These are phyloP conservation scores for Stenotaenia linearis DNA, from an alignment of 2,888 invertebrate species.

Conservation along the genomic window DNA sequence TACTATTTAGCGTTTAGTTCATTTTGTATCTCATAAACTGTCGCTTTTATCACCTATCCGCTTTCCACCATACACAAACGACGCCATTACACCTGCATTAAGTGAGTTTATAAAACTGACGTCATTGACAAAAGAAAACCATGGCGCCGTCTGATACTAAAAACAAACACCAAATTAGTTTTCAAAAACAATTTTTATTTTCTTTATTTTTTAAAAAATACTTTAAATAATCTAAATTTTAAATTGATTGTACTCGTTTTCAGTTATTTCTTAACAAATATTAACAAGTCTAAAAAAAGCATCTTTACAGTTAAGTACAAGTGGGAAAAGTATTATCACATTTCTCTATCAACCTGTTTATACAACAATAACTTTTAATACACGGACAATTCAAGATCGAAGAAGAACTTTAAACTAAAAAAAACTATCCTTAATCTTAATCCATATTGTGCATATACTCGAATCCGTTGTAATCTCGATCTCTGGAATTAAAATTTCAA, in stretches of 20 bases:
- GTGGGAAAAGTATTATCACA: not conserved
- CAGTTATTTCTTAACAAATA: not conserved
- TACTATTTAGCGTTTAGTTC: not conserved
- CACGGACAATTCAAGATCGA: not conserved
- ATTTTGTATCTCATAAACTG: not conserved
- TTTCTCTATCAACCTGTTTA: not conserved
- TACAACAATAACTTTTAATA: not conserved
- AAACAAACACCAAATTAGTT: not conserved
- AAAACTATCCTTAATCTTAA: not conserved
- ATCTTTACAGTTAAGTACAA: not conserved
- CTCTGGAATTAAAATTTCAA: not conserved
- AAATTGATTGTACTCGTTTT: not conserved
- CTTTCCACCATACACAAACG: not conserved
- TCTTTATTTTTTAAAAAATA: not conserved
- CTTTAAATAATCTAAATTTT: not conserved
- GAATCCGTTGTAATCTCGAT: conserved; percentile 17
- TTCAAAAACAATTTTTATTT: not conserved
- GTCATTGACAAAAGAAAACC: not conserved
- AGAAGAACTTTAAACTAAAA: not conserved
- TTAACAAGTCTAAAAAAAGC: not conserved
- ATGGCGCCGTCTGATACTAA: not conserved
- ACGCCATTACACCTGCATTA: not conserved
- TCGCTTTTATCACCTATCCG: not conserved
- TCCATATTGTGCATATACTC: not conserved
- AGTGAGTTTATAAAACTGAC: not conserved